phyloP scores from a whole-genome alignment of 2,797 vertebrate genomes.

The Ptychadena robeensis region DNA sequence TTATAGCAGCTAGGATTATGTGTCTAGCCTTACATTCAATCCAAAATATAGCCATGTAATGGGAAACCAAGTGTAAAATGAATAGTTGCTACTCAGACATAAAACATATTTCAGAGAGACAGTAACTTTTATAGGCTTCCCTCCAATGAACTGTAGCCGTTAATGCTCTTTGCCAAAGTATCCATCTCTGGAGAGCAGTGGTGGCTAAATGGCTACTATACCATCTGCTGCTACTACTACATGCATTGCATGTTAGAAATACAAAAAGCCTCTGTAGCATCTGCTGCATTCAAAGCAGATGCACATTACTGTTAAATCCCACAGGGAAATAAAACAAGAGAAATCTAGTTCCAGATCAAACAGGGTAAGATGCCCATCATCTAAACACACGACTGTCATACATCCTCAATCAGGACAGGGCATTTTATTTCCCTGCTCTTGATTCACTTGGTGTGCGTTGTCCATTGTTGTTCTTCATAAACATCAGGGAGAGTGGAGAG shows the following conservation, averaged over 20 bases:
- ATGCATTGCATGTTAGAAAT: not conserved
- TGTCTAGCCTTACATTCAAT: not conserved
- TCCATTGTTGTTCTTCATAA: not conserved
- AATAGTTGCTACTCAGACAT: not conserved
- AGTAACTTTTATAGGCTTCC: no score
- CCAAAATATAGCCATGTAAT: not conserved
- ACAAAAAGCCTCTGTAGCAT: not conserved
- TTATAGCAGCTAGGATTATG: not conserved
- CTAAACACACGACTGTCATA: conserved; percentile 38
- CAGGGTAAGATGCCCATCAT: not conserved
- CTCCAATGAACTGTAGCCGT: not conserved
- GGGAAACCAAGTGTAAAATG: not conserved
- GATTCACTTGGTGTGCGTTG: not conserved
- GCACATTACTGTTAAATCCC: not conserved
- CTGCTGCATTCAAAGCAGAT: conserved; percentile 15
- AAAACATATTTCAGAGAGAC: not conserved
- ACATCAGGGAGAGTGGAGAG: not conserved
- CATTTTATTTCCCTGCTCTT: not conserved
- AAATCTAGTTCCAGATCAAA: not conserved
- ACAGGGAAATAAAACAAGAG: not conserved
- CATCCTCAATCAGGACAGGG: not conserved
- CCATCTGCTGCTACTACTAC: not conserved
- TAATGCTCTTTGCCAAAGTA: not conserved
- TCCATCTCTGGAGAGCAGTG: not conserved
- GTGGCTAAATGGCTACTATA: not conserved